Conservation (phyloP, 2,797 vertebrate species). For the Bradypodion pumilum region DNA sequence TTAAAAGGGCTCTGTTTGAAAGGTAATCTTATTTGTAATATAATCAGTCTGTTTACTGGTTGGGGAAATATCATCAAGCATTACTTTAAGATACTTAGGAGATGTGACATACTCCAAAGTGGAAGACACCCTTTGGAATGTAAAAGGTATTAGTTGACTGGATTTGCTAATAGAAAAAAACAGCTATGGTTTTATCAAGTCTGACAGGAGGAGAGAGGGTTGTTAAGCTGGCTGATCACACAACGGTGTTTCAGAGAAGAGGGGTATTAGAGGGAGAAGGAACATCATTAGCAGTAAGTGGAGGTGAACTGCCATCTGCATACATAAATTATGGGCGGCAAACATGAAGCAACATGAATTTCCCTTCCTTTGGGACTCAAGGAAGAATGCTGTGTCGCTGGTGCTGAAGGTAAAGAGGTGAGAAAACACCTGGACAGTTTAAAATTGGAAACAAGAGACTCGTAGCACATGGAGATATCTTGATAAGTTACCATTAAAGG, state of each 20-base stretch:
- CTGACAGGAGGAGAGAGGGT: constrained; percentile 4
- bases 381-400: neutral
- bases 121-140: neutral
- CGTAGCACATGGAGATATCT: neutral
- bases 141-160: constrained; percentile 9
- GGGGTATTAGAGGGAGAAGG: constrained; percentile 14
- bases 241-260: constrained; percentile 14
- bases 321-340: constrained; percentile 23
- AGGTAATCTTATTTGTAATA: constrained; percentile 66
- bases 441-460: neutral
- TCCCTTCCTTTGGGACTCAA: neutral
- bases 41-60: constrained; percentile 71
- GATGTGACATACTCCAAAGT: constrained; percentile 40
- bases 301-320: constrained; percentile 27
- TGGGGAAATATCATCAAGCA: constrained; percentile 65
- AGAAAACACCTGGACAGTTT: neutral
- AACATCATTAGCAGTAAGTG: constrained; percentile 26
- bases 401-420: no score
- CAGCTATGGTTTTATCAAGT: fast-evolving
- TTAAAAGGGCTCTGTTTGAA: constrained; percentile 5
- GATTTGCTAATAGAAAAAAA: neutral
- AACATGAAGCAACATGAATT: neutral
- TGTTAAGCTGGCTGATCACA: constrained; percentile 21
- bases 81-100: constrained; percentile 60
- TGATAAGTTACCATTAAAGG: no score